Percentiles rank a stretch among this genome's conserved stretches.
Evolutionary conservation across 2,113 vertebrate species (phyloP).

Genomic region (Ceyx margarethae): DNA sequence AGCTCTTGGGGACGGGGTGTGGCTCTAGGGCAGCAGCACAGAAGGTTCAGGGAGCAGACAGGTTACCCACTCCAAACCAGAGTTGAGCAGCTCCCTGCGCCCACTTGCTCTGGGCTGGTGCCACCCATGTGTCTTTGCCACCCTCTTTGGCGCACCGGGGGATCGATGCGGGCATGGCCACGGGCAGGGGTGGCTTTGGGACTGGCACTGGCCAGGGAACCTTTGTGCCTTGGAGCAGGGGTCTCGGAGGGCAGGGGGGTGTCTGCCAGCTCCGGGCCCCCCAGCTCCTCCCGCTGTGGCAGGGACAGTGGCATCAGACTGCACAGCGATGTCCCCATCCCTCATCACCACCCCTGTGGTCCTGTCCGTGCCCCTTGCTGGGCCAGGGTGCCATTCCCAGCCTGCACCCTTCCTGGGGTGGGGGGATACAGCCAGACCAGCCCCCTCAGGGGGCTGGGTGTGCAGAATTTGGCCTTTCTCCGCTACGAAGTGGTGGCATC

Average conservation of each 20-base stretch:
- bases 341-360: fast-evolving
- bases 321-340: fast-evolving
- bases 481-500: neutral
- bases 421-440: neutral
- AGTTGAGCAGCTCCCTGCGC: neutral
- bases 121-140: neutral
- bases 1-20: neutral
- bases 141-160: neutral
- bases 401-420: neutral
- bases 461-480: neutral
- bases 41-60: neutral
- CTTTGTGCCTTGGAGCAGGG: constrained; percentile 60
- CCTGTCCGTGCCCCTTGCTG: neutral
- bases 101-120: neutral
- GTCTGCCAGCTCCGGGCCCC: neutral
- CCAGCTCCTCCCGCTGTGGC: neutral
- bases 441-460: fast-evolving
- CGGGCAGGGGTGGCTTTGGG: neutral
- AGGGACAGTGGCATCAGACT: neutral
- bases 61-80: neutral
- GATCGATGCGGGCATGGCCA: neutral
- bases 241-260: neutral
- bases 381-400: neutral
- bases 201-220: neutral
- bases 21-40: neutral